phyloP scores from a whole-genome alignment of 2,888 invertebrate genomes.

The Ophraella communa region DNA sequence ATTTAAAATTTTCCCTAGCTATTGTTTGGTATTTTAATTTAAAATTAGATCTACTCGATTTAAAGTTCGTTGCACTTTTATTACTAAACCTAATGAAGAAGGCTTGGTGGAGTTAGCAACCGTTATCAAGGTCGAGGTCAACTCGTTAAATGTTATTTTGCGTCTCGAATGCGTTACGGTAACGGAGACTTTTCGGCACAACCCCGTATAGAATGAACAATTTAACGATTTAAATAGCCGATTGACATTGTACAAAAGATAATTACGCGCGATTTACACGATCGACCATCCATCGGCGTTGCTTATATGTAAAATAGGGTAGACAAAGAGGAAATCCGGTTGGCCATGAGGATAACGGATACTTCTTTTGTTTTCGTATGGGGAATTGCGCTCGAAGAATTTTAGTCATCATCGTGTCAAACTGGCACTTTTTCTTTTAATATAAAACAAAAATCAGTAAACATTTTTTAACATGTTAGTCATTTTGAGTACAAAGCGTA shows the following conservation, averaged over 20 bases:
- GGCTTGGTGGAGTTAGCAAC: constrained; percentile 35
- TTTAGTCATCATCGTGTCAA: background rate
- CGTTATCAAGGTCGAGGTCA: constrained; percentile 32
- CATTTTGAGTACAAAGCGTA: too few species aligned
- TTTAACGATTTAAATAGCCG: background rate
- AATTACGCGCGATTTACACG: constrained; percentile 1
- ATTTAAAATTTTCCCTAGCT: too few species aligned
- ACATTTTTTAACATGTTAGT: too few species aligned
- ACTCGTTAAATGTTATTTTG: background rate
- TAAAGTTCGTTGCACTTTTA: too few species aligned
- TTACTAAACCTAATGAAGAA: constrained; percentile 11
- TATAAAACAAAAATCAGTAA: too few species aligned
- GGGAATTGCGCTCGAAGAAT: constrained; percentile 31
- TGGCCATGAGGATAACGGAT: constrained; percentile 24
- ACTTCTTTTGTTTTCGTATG: constrained; percentile 25
- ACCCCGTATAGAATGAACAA: background rate
- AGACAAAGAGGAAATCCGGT: constrained; percentile 37
- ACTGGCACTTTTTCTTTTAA: background rate
- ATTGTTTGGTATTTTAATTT: too few species aligned
- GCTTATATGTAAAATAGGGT: background rate
- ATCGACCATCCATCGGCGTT: background rate
- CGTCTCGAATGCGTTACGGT: too few species aligned
- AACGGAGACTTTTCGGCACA: too few species aligned
- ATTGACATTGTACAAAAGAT: background rate
- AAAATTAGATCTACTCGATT: too few species aligned